These are phyloP conservation scores for honey bee (Apis mellifera) DNA, from an alignment of 1,140 invertebrate genomes.

Conservation along the genomic window DNA sequence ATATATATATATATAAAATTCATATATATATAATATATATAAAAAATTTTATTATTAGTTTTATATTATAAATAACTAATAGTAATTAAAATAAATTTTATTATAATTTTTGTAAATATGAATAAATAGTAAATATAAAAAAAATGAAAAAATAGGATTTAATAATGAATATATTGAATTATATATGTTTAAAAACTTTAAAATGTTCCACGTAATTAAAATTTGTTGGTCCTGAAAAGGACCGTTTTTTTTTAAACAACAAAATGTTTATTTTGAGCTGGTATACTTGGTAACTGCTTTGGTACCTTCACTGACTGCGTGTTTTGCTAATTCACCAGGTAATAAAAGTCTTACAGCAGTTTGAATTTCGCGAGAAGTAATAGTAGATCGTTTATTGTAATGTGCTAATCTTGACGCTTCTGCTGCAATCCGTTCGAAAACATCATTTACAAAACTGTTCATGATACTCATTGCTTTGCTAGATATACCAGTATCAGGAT, in stretches of 20 bases:
- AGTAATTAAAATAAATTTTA: too few species aligned
- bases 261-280: conserved; percentile 78
- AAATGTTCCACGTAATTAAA: not conserved
- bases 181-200: not conserved
- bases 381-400: conserved; percentile 84
- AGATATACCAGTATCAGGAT: conserved; percentile 86
- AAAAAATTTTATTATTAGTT: too few species aligned
- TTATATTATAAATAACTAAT: too few species aligned
- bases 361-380: conserved; percentile 58
- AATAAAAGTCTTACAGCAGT: conserved; percentile 81
- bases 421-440: conserved; percentile 87
- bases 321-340: conserved; percentile 84
- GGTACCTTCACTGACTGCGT: conserved; percentile 83
- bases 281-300: conserved; percentile 85
- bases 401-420: conserved; percentile 87
- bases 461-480: conserved; percentile 84
- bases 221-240: conserved; percentile 72
- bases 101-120: too few species aligned
- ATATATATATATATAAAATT: too few species aligned
- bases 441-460: conserved; percentile 86
- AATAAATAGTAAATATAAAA: too few species aligned
- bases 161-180: not conserved
- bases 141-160: not conserved
- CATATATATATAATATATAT: too few species aligned
- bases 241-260: conserved; percentile 47